Evolutionary conservation across 2,113 vertebrate species (phyloP).

Genomic region (Podarcis cretensis): DNA sequence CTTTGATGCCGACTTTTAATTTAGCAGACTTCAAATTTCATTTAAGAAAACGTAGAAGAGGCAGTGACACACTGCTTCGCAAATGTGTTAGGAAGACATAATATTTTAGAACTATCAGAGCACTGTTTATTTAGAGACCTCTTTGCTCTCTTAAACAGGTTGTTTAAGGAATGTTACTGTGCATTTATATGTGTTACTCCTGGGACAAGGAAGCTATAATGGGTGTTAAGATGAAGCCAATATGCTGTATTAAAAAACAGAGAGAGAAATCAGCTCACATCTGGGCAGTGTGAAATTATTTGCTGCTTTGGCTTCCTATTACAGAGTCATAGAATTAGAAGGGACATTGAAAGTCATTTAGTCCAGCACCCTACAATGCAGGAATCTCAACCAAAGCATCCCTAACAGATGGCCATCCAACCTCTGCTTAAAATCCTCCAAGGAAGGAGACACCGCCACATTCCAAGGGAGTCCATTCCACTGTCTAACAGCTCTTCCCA

Average conservation of each 20-base stretch:
- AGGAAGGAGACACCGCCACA: too few relatives aligned
- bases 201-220: neutral
- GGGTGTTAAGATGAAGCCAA: neutral
- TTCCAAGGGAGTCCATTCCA: too few relatives aligned
- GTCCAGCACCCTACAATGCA: too few relatives aligned
- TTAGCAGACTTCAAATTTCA: neutral
- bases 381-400: too few relatives aligned
- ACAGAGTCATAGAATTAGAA: neutral
- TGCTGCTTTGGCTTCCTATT: neutral
- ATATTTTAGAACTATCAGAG: conserved; percentile 7
- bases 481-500: too few relatives aligned
- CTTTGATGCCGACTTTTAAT: conserved; percentile 13
- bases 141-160: neutral
- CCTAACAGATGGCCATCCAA: too few relatives aligned
- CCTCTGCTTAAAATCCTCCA: too few relatives aligned
- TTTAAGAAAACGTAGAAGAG: conserved; percentile 6
- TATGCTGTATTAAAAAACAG: neutral
- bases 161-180: neutral
- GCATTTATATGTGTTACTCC: neutral
- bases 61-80: neutral
- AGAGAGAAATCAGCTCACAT: too few relatives aligned
- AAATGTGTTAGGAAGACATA: neutral
- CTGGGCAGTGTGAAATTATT: neutral
- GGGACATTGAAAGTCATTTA: too few relatives aligned
- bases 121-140: neutral